Conservation (phyloP, 2,888 invertebrate species). For the Eulithis prunata region DNA sequence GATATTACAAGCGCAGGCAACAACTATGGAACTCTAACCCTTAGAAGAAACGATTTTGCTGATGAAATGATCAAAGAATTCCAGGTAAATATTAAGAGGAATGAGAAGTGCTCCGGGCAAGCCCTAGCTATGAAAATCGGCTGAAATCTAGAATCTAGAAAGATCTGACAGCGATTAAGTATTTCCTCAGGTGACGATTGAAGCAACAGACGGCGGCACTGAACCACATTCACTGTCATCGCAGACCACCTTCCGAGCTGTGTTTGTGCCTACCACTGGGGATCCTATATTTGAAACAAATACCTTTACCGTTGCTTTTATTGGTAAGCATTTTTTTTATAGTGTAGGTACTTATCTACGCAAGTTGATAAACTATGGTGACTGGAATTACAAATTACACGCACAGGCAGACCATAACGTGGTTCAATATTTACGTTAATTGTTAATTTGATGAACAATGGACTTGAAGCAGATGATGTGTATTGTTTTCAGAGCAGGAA, state of each 20-base stretch:
- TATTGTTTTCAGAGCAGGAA: conserved; percentile 60
- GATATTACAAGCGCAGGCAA: conserved; percentile 59
- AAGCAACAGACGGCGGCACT: conserved; percentile 78
- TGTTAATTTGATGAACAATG: neutral
- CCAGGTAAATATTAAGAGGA: conserved; percentile 49
- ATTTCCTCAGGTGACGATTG: conserved; percentile 71
- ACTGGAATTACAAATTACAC: no score
- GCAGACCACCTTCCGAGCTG: conserved; percentile 58
- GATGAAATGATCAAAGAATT: conserved; percentile 66
- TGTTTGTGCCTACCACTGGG: conserved; percentile 77
- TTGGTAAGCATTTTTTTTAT: conserved; percentile 55
- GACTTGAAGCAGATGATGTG: neutral
- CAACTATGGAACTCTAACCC: conserved; percentile 61
- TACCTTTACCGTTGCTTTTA: conserved; percentile 58
- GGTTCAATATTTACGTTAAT: neutral
- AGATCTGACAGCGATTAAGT: no score
- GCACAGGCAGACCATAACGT: no score
- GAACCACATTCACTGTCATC: conserved; percentile 58
- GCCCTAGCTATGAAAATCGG: no score
- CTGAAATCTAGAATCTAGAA: neutral
- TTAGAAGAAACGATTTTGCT: conserved; percentile 52
- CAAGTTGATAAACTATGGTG: no score
- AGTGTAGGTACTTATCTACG: no score
- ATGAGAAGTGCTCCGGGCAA: no score
- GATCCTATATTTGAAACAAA: conserved; percentile 69